Base-by-base conservation (phyloP, 1,140 invertebrate species). In the Ephestia elutella region DNA sequence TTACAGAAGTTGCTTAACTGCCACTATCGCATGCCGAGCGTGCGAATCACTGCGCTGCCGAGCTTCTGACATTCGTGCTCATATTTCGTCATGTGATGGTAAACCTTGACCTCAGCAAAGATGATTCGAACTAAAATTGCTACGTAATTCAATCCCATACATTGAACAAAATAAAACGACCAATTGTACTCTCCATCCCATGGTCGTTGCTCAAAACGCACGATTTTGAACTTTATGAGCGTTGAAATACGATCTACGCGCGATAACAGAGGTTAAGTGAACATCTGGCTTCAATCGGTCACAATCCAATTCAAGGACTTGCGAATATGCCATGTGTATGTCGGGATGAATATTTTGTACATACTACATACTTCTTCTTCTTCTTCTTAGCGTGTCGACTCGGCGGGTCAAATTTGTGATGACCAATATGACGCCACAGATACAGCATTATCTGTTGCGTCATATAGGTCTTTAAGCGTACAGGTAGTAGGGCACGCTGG, bases 201-300 rank as follows among this genome's bases (percentile, higher is more conserved):
- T 44, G 38, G 38, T 15, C 13, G 15, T 17, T 2, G 10, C 1
- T 7, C 4, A 32, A 32, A 32, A n/a, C n/a, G n/a, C n/a, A 15
- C 13, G 15, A 44, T 15, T 44, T 44, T 44, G 38, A 44, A 44
- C 38, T 17, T 15, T 44, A 44, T 44, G n/a, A 2, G 7, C 13
- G 7, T 44, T 15, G 38, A 10, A 15, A 44, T 44, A 44, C 38
- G 38, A 44, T 44, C 38, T 44, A 44, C 38, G 13, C 7, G 38
- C 13, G 38, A 44, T 44, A 44, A 15, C 2, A 9, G 5, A 38
- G 11, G 32, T 44, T 15, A 15, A 15, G 38, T 44, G n/a, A 44
- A 44, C 38, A 44, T 44, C 38, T 44, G 38, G 38, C 38, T 44
- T 44, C 7, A 44, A 44, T 44, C 38, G 38, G n/a, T 13, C 38